phyloP scores from a whole-genome alignment of 2,797 vertebrate genomes.

The Poecilia gillii region DNA sequence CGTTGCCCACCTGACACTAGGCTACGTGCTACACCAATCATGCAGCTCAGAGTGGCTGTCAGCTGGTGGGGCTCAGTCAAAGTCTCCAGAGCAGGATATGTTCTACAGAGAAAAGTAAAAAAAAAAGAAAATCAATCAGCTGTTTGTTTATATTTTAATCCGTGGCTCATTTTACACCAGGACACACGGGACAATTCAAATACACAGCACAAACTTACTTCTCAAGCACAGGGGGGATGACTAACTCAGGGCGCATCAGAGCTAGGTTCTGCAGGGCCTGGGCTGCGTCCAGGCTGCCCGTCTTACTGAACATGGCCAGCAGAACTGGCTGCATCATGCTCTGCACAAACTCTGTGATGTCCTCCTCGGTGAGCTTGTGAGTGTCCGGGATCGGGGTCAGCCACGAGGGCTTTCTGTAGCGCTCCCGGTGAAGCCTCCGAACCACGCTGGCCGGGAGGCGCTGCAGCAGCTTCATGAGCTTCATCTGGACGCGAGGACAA shows the following conservation, averaged over 20 bases:
- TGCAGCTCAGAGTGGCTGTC: conserved; percentile 95
- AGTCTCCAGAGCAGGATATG: conserved; percentile 96
- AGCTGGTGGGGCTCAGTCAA: conserved; percentile 98
- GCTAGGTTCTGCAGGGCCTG: conserved; percentile 97
- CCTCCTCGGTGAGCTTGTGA: conserved; percentile 94
- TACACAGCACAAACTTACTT: conserved; percentile 81
- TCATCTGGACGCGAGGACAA: conserved; percentile 83
- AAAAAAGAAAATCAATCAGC: conserved; percentile 41
- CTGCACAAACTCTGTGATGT: conserved; percentile 93
- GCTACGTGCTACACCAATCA: conserved; percentile 95
- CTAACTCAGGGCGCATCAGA: conserved; percentile 94
- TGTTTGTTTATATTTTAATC: conserved; percentile 34
- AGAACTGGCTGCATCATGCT: conserved; percentile 97
- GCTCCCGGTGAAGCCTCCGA: conserved; percentile 92
- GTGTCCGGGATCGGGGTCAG: conserved; percentile 92
- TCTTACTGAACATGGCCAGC: conserved; percentile 99
- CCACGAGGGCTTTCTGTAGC: conserved; percentile 92
- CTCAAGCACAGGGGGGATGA: conserved; percentile 96
- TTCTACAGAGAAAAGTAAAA: conserved; percentile 75
- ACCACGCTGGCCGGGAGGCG: conserved; percentile 91
- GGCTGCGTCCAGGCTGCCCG: conserved; percentile 94
- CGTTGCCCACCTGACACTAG: conserved; percentile 90
- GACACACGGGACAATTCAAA: background rate
- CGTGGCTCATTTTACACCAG: background rate
- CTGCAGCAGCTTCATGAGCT: conserved; percentile 97